phyloP scores from a whole-genome alignment of 2,113 vertebrate species.

The Penelope pileata region DNA sequence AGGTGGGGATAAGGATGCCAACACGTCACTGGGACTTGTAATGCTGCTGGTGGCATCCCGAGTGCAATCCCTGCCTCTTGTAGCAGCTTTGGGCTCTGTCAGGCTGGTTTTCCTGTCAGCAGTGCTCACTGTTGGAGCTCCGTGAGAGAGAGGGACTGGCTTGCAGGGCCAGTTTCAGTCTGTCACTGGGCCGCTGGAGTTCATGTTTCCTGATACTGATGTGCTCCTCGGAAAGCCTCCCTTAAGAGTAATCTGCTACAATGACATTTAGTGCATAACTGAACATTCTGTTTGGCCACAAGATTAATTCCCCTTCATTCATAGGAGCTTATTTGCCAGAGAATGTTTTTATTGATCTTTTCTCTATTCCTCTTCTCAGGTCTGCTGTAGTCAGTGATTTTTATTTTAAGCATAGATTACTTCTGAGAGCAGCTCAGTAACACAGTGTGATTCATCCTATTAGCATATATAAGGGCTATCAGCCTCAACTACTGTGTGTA shows the following conservation, averaged over 20 bases:
- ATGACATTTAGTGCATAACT: not conserved
- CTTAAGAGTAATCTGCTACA: not conserved
- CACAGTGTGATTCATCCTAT: not conserved
- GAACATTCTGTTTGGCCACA: not conserved
- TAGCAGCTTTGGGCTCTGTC: not conserved
- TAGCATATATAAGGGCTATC: not conserved
- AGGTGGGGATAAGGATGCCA: rapidly evolving
- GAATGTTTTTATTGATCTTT: conserved; percentile 16
- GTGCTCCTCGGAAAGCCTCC: not conserved
- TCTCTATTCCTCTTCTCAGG: not conserved
- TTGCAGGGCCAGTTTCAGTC: not conserved
- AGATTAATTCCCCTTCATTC: not conserved
- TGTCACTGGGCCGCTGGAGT: too few relatives aligned
- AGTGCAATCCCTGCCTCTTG: rapidly evolving
- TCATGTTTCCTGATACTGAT: rapidly evolving
- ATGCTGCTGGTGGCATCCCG: not conserved
- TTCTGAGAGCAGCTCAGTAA: not conserved
- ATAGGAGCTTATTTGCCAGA: not conserved
- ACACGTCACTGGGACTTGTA: rapidly evolving
- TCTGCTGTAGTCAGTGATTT: conserved; percentile 33
- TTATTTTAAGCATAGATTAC: not conserved
- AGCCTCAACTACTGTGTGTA: not conserved
- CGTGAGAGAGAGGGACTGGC: rapidly evolving
- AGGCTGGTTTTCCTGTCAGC: not conserved
- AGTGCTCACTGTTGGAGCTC: not conserved